Evolutionary conservation across 2,888 invertebrate species (phyloP).

Genomic region (Invenusta paracnida): DNA sequence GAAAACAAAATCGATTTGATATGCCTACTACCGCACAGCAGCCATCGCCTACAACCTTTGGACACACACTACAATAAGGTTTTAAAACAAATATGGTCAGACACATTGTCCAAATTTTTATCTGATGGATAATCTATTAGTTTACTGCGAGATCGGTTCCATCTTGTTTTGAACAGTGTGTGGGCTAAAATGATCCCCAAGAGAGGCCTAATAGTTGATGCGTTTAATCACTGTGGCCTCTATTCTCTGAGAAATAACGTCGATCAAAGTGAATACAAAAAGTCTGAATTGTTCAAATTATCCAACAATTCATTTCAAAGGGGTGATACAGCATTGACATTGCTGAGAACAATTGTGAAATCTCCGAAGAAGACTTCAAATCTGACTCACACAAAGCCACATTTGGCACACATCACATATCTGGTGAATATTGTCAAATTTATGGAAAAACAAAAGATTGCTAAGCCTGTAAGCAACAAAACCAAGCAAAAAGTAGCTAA

Average conservation of each 20-base stretch:
- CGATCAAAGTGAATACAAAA: neutral
- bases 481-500: neutral
- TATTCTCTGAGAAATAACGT: neutral
- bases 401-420: neutral
- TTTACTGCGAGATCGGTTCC: neutral
- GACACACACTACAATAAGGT: constrained; percentile 2
- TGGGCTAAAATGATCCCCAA: neutral
- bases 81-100: neutral
- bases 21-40: neutral
- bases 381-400: neutral
- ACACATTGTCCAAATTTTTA: neutral
- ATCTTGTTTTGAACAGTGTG: neutral
- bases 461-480: neutral
- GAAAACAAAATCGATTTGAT: neutral
- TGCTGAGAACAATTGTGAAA: neutral
- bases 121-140: neutral
- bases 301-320: neutral
- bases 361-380: neutral
- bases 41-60: neutral
- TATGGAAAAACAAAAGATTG: neutral
- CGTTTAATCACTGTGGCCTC: neutral
- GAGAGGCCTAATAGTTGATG: neutral
- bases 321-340: neutral
- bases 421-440: neutral
- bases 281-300: neutral